Evolutionary conservation across 2,797 vertebrate genomes (phyloP).

Genomic region (Hozukius guyotensis): DNA sequence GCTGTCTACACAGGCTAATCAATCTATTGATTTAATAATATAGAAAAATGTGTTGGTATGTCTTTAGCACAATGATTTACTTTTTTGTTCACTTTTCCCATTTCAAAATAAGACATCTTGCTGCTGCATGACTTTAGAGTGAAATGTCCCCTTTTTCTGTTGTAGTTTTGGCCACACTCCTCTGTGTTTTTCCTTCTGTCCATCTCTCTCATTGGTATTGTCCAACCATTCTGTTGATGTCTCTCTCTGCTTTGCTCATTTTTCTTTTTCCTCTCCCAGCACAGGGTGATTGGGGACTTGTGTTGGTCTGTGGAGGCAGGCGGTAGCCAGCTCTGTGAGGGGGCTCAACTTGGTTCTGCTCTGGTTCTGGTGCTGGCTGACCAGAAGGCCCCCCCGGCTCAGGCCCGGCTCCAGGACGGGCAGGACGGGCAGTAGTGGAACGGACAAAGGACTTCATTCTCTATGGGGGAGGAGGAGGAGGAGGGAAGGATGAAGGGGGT

Average conservation of each 20-base stretch:
- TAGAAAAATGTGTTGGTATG: neutral
- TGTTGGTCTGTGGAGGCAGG: conserved; percentile 52
- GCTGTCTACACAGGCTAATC: neutral
- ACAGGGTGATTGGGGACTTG: conserved; percentile 60
- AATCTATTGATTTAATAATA: conserved; percentile 1
- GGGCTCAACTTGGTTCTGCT: conserved; percentile 75
- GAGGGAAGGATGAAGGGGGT: conserved; percentile 51
- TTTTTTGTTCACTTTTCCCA: neutral
- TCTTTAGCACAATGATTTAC: neutral
- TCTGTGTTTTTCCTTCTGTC: conserved; percentile 52
- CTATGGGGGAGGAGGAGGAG: conserved; percentile 52
- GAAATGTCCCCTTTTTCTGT: conserved; percentile 27
- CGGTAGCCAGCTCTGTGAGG: conserved; percentile 62
- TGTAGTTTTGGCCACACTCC: conserved; percentile 33
- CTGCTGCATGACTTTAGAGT: conserved; percentile 11
- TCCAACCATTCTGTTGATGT: conserved; percentile 70
- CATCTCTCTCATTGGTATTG: conserved; percentile 56
- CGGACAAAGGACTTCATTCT: conserved; percentile 87
- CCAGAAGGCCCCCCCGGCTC: conserved; percentile 65
- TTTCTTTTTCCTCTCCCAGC: conserved; percentile 67
- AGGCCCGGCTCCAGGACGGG: conserved; percentile 79
- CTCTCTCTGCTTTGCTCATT: conserved; percentile 66
- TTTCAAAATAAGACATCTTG: conserved; percentile 44
- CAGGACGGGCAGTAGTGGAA: conserved; percentile 79
- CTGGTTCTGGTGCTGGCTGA: conserved; percentile 77